Evolutionary conservation across 2,888 invertebrate genomes (phyloP), one percentile per base, ranked within the genome.

Genomic region (Calameuta idolon): DNA sequence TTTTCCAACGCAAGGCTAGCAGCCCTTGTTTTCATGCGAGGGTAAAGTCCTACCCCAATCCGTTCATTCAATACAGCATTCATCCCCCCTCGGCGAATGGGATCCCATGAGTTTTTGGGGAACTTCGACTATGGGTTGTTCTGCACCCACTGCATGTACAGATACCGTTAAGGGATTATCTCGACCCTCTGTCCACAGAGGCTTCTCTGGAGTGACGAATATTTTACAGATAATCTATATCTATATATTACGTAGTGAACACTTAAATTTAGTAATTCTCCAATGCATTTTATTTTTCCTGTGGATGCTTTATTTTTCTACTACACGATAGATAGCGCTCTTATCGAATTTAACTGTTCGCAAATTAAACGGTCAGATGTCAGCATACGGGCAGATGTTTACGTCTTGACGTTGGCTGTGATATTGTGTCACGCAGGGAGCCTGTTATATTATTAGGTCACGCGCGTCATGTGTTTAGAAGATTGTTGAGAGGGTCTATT

Each of bases 31-130:
- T 34, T 34, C 71, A 71, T 15, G 31, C 34, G 35, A 74, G 37
- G 74, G 74, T 34, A 37, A 31, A 33, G 74, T 34, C 35, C 74
- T 34, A 74, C 40, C 74, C 40, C 34, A 74, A 34, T 74, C 30
- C 34, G 4, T 69, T 71, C 71, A 71, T 71, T 34, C 55, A 55
- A 23, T 23, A 9, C 23, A 55, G 55, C 15, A 55, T 55, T 55
- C 55, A 55, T 55, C 55, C 55, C 55, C 15, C 15, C 12, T 9
- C 9, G 55, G 55, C 23, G 23, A 9, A 55, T 55, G 55, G 40
- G 55, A 23, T 9, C 23, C 55, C 55, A 55, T 55, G 55, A 55
- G 23, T 55, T 55, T 40, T 55, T 55, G 23, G 55, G 55, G 55
- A 23, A 55, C 55, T 55, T 5, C 23, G 9, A 55, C 55, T 55